Percentiles rank a stretch among this genome's conserved stretches.
These are phyloP conservation scores for Urosaurus nigricauda DNA, from an alignment of 2,797 vertebrate species.

Conservation along the genomic window DNA sequence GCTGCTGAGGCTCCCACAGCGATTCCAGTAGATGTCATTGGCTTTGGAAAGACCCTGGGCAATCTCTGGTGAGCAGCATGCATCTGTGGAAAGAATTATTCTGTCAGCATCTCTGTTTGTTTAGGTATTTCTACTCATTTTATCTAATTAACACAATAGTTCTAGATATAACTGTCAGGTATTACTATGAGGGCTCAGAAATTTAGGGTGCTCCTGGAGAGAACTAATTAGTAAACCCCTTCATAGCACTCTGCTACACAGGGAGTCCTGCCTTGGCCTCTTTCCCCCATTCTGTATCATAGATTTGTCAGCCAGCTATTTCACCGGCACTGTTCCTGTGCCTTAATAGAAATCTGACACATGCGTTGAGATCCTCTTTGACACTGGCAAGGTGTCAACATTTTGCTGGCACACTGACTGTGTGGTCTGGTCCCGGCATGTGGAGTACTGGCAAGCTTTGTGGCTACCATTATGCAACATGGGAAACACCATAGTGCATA, in stretches of 20 bases:
- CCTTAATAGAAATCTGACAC: neutral
- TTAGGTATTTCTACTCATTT: neutral
- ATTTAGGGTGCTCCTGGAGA: neutral
- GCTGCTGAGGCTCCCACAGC: conserved; percentile 61
- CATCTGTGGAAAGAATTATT: conserved; percentile 29
- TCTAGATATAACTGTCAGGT: neutral
- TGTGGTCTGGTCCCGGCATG: too few relatives aligned
- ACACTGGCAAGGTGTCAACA: too few relatives aligned
- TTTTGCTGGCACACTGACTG: too few relatives aligned
- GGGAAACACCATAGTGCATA: too few relatives aligned
- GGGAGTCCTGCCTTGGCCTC: neutral
- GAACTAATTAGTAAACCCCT: neutral
- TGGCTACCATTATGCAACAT: too few relatives aligned
- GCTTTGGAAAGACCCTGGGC: conserved; percentile 32
- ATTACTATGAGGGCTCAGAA: neutral
- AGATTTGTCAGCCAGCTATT: neutral
- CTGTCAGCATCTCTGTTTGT: neutral
- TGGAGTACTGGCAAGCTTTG: too few relatives aligned
- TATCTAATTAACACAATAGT: too few relatives aligned
- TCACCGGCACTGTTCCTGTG: neutral
- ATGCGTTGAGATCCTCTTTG: too few relatives aligned
- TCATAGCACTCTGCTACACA: neutral
- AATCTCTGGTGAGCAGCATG: conserved; percentile 62
- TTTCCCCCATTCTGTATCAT: neutral
- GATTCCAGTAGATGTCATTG: conserved; percentile 41